A percentile compares a stretch with the other conserved stretches of the same genome.
phyloP scores from a whole-genome alignment of 2,113 vertebrate species.

The Embiotoca jacksoni region DNA sequence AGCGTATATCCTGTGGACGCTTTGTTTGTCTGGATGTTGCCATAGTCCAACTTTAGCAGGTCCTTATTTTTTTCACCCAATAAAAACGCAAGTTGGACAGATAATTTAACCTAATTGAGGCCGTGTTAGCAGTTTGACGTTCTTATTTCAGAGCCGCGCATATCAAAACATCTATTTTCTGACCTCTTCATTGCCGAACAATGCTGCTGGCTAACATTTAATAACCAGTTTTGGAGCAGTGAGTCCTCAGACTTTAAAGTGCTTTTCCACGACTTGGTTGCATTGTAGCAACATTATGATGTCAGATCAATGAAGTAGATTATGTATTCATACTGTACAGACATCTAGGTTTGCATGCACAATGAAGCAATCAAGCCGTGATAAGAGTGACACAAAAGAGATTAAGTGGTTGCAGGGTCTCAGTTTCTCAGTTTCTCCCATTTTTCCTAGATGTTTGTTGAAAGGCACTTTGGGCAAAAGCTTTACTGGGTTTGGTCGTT shows the following conservation, averaged over 20 bases:
- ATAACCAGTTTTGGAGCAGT: not conserved
- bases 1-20: not conserved
- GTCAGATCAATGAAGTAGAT: conserved; percentile 4
- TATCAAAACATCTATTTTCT: not conserved
- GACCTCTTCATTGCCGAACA: conserved; percentile 16
- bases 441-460: not conserved
- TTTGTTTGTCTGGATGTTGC: not conserved
- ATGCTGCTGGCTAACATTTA: conserved; percentile 25
- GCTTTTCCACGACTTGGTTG: not conserved
- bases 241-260: not conserved
- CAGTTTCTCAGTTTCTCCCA: no score
- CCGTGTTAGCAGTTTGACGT: not conserved
- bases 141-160: not conserved
- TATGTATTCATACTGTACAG: not conserved
- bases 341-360: not conserved
- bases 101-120: not conserved
- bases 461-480: not conserved
- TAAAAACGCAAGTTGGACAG: not conserved
- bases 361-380: not conserved
- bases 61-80: not conserved
- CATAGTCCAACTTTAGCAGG: not conserved
- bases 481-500: not conserved
- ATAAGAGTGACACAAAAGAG: no score
- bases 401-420: no score
- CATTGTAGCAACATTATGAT: not conserved